Percentiles rank a stretch among this genome's conserved stretches.
These are phyloP conservation scores for Agrilus planipennis DNA, from an alignment of 1,140 invertebrate genomes.

Conservation along the genomic window DNA sequence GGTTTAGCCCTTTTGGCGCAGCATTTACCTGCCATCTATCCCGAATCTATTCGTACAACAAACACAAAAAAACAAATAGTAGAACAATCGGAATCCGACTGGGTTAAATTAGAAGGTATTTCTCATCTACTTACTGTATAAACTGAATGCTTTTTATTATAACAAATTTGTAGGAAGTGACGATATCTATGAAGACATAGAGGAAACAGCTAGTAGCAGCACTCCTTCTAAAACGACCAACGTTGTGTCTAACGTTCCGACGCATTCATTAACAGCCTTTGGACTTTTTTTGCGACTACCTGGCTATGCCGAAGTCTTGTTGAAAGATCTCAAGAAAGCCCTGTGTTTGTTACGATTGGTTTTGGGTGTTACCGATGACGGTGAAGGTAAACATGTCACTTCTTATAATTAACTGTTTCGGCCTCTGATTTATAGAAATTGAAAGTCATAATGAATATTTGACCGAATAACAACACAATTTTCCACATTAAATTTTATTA, in stretches of 20 bases:
- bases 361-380: constrained; percentile 81
- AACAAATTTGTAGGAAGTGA: constrained; percentile 42
- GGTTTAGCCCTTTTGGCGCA: constrained; percentile 79
- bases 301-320: constrained; percentile 76
- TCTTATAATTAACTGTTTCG: too few species aligned
- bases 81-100: constrained; percentile 48
- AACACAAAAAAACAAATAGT: constrained; percentile 41
- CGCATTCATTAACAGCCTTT: constrained; percentile 82
- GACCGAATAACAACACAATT: too few species aligned
- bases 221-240: constrained; percentile 29
- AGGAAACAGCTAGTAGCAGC: constrained; percentile 33
- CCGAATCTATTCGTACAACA: constrained; percentile 48
- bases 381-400: too few species aligned
- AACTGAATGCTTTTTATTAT: background rate
- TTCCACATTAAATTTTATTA: too few species aligned
- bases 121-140: background rate
- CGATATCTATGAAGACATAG: constrained; percentile 56
- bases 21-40: constrained; percentile 74
- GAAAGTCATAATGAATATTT: too few species aligned
- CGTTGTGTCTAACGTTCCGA: constrained; percentile 51
- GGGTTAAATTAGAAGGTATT: constrained; percentile 50
- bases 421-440: too few species aligned
- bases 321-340: constrained; percentile 71
- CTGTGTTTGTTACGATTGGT: constrained; percentile 74
- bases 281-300: constrained; percentile 77